Conservation (phyloP, 2,797 vertebrate genomes). For the Thamnophis elegans region DNA sequence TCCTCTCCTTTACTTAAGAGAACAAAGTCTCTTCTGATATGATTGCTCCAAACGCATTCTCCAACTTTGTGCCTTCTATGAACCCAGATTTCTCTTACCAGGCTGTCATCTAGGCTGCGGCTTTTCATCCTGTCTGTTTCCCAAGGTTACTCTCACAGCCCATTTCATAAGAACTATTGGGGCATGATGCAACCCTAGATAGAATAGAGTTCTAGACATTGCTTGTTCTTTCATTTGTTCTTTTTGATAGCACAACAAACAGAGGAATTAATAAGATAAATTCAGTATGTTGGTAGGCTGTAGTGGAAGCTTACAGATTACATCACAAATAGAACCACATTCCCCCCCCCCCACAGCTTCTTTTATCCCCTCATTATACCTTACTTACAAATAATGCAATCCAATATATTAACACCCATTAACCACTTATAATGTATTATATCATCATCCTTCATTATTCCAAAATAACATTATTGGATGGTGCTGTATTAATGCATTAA, state of each 20-base stretch:
- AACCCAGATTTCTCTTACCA: not conserved
- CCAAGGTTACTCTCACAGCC: not conserved
- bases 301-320: not conserved
- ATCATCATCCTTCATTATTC: not conserved
- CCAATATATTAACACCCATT: not conserved
- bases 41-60: not conserved
- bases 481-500: not conserved
- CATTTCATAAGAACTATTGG: not conserved
- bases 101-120: not conserved
- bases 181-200: not conserved
- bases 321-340: not conserved
- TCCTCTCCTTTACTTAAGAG: not conserved
- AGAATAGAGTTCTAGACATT: not conserved
- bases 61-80: not conserved
- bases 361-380: not conserved
- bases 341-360: not conserved
- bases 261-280: not conserved
- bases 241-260: not conserved
- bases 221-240: not conserved
- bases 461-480: not conserved
- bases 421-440: not conserved
- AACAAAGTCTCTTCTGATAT: not conserved
- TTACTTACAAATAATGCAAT: not conserved
- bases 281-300: not conserved
- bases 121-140: not conserved